Conservation (phyloP, 2,888 invertebrate species). For the Parnassius glacialis region DNA sequence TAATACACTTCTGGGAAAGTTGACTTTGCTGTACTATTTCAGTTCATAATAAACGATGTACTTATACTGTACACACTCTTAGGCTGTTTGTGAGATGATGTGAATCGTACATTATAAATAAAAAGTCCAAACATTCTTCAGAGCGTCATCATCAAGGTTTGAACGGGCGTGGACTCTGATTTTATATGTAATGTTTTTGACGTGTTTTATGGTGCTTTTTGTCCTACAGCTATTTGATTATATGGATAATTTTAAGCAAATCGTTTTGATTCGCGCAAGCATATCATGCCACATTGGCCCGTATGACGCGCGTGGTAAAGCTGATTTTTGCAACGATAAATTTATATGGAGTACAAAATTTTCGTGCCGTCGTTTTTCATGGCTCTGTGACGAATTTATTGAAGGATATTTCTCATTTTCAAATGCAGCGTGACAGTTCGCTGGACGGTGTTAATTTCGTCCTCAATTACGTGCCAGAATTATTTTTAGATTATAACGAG, state of each 20-base stretch:
- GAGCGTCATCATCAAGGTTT: conserved; percentile 13
- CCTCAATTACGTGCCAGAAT: conserved; percentile 74
- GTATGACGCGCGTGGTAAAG: conserved; percentile 42
- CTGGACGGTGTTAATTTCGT: conserved; percentile 53
- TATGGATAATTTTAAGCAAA: conserved; percentile 37
- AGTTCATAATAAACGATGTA: too few species aligned
- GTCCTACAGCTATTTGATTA: conserved; percentile 53
- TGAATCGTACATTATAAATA: conserved; percentile 13
- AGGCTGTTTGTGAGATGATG: neutral
- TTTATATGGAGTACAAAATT: conserved; percentile 67
- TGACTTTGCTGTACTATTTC: too few species aligned
- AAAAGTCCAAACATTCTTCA: conserved; percentile 1
- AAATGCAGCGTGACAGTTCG: conserved; percentile 55
- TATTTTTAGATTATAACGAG: conserved; percentile 59
- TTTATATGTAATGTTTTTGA: conserved; percentile 43
- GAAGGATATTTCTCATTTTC: conserved; percentile 34
- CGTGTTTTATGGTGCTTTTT: conserved; percentile 61
- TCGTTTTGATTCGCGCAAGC: conserved; percentile 1
- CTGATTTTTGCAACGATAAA: conserved; percentile 44
- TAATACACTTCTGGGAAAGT: too few species aligned
- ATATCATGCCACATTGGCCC: conserved; percentile 30
- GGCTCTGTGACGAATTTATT: conserved; percentile 67
- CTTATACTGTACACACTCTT: too few species aligned
- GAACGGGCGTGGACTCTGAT: conserved; percentile 27
- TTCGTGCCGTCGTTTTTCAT: conserved; percentile 49